Base-by-base conservation (phyloP, 2,113 vertebrate species). In the Benitochromis conjunctus region DNA sequence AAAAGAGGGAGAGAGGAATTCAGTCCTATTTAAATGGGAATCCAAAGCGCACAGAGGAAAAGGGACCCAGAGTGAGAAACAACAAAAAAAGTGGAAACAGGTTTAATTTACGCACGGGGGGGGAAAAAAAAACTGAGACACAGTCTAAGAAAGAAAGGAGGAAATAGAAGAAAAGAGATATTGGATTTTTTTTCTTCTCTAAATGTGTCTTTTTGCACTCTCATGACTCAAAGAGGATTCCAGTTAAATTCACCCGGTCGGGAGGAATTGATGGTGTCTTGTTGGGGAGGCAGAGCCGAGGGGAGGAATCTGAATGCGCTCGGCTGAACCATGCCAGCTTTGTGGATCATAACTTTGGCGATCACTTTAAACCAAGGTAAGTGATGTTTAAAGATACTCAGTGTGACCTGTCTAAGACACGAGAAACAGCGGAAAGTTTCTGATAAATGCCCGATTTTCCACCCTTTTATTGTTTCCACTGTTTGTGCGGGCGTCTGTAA, bases 331-430 rank as follows among this genome's bases (percentile, higher is more conserved):
- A 97, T 97, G 96, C 84, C 94, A 80, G 89, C 93, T 84, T 81
- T 96, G 92, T 95, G 96, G 95, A 94, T 96, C 92, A 54, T 97
- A 95, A 96, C 95, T 95, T 95, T 97, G 92, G 91, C 94, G 51
- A 86, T 97, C 94, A 92, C 94, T 94, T 89, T 96, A 76, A 93
- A 92, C 92, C 92, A 91, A 96, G 96, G 96, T 97, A 89, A 95
- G 95, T 84, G 36, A 81, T 38, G 36, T 79, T 60, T 16, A 14
- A 54, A 71, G 43, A 62, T 79, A 19, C 81, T 6, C 71, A 2
- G 9, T 3, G n/a, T 53, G 21, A 81, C 9, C 24, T 12, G 85
- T 3, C 13, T 29, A 6, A 56, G n/a, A 41, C 51, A 1, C 6
- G 43, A 55, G 58, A 54, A 7, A 9, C 56, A 11, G 24, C 1